phyloP scores from a whole-genome alignment of 2,888 invertebrate genomes.

The Ennomos fuscantarius region DNA sequence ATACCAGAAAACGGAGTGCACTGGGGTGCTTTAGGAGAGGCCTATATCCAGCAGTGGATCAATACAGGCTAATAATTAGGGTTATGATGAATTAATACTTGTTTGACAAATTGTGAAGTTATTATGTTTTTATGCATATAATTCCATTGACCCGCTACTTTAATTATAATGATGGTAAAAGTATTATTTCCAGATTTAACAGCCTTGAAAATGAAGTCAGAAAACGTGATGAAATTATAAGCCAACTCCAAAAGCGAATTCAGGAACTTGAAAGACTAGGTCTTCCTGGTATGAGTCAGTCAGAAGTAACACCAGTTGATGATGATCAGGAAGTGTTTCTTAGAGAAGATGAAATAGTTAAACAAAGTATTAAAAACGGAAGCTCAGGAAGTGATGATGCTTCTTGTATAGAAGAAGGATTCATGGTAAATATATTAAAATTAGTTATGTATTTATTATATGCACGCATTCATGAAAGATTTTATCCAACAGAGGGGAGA shows the following conservation, averaged over 20 bases:
- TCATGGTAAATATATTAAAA: conserved; percentile 64
- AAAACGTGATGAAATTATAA: conserved; percentile 92
- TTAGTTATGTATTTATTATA: background rate
- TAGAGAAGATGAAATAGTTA: conserved; percentile 30
- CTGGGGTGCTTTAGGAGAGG: too few relatives aligned
- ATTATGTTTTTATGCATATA: too few relatives aligned
- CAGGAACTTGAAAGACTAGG: conserved; percentile 86
- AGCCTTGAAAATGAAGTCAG: conserved; percentile 92
- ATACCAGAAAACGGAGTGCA: too few relatives aligned
- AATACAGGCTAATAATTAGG: too few relatives aligned
- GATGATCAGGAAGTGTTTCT: conserved; percentile 38
- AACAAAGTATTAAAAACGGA: conserved; percentile 58
- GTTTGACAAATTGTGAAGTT: too few relatives aligned
- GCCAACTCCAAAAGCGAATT: conserved; percentile 90
- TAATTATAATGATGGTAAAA: conserved; percentile 43
- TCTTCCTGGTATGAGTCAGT: conserved; percentile 46
- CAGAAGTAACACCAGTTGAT: conserved; percentile 38
- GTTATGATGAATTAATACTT: too few relatives aligned
- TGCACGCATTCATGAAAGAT: background rate
- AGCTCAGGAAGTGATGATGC: conserved; percentile 80
- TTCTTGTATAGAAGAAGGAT: conserved; percentile 76
- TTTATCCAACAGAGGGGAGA: conserved; percentile 85
- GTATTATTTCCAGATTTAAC: conserved; percentile 83
- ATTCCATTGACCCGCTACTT: conserved; percentile 48
- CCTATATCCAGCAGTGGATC: too few relatives aligned